Conservation (phyloP, 1,140 invertebrate genomes). For the Drosophila quadrilineata region DNA sequence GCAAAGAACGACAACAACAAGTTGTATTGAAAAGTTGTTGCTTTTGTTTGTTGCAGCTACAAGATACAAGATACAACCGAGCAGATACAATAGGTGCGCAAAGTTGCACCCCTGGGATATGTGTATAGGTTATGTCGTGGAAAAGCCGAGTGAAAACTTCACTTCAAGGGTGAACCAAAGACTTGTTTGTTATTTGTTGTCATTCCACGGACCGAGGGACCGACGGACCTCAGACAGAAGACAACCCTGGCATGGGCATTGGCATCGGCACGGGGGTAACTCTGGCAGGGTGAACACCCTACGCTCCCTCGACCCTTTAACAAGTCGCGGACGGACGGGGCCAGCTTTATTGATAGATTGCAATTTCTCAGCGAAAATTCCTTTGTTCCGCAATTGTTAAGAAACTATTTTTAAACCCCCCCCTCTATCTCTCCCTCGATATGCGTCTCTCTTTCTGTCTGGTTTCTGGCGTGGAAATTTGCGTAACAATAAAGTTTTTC, state of each 20-base stretch:
- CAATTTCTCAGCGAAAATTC: conserved; percentile 55
- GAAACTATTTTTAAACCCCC: conserved; percentile 19
- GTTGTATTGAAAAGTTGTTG: conserved; percentile 60
- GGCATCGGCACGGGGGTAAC: not conserved
- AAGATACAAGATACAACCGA: not conserved
- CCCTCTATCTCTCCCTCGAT: not conserved
- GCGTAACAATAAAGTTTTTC: conserved; percentile 66
- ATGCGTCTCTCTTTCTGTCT: not conserved
- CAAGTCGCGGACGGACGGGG: not conserved
- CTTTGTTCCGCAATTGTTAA: conserved; percentile 52
- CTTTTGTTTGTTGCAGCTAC: not conserved
- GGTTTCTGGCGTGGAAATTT: conserved; percentile 41
- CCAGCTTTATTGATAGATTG: conserved; percentile 75
- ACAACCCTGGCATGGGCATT: not conserved
- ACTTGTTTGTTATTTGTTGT: conserved; percentile 49
- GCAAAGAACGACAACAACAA: conserved; percentile 31
- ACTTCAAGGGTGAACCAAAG: conserved; percentile 36
- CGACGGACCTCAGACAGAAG: no score
- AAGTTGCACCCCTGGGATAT: conserved; percentile 38
- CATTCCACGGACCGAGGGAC: no score
- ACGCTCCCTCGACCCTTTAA: conserved; percentile 3
- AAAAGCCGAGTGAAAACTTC: conserved; percentile 49
- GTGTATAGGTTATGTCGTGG: no score
- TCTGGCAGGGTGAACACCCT: not conserved
- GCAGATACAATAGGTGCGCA: not conserved